These are phyloP conservation scores for Alsophila aescularia DNA, from an alignment of 2,888 invertebrate species.

Conservation along the genomic window DNA sequence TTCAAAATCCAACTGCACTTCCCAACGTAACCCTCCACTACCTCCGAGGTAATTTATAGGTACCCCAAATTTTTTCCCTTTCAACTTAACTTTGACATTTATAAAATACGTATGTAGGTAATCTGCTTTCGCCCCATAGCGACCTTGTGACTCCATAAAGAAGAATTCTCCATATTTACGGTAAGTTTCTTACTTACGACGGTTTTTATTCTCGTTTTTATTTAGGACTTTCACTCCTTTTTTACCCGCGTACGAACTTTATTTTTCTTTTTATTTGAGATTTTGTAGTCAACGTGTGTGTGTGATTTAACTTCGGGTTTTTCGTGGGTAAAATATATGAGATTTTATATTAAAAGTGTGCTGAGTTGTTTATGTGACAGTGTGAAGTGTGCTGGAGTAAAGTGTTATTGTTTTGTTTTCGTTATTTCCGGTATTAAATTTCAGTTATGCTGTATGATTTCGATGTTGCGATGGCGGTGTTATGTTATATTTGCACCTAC, in stretches of 20 bases:
- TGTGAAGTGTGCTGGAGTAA: neutral
- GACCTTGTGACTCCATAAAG: slow-evolving; percentile 40
- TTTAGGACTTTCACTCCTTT: slow-evolving; percentile 20
- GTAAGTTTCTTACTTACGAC: slow-evolving; percentile 34
- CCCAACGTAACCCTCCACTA: slow-evolving; percentile 29
- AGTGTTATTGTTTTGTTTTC: neutral
- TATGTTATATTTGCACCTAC: no score
- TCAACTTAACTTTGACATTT: slow-evolving; percentile 42
- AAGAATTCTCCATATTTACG: slow-evolving; percentile 39
- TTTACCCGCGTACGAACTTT: neutral
- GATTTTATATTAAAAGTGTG: slow-evolving; percentile 16
- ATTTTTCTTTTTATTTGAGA: slow-evolving; percentile 6
- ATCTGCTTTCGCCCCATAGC: slow-evolving; percentile 35
- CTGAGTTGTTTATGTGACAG: slow-evolving; percentile 3
- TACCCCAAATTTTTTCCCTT: slow-evolving; percentile 42
- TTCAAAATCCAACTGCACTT: neutral
- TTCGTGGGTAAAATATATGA: slow-evolving; percentile 16
- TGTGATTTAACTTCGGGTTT: slow-evolving; percentile 28
- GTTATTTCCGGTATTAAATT: neutral
- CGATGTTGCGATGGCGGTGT: no score
- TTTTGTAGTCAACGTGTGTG: slow-evolving; percentile 26
- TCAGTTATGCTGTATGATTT: no score
- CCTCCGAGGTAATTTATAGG: slow-evolving; percentile 38
- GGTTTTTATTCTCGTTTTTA: slow-evolving; percentile 29
- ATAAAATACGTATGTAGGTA: slow-evolving; percentile 41